These are phyloP conservation scores for Holacanthella duospinosa DNA, from an alignment of 2,888 invertebrate species.

Conservation along the genomic window DNA sequence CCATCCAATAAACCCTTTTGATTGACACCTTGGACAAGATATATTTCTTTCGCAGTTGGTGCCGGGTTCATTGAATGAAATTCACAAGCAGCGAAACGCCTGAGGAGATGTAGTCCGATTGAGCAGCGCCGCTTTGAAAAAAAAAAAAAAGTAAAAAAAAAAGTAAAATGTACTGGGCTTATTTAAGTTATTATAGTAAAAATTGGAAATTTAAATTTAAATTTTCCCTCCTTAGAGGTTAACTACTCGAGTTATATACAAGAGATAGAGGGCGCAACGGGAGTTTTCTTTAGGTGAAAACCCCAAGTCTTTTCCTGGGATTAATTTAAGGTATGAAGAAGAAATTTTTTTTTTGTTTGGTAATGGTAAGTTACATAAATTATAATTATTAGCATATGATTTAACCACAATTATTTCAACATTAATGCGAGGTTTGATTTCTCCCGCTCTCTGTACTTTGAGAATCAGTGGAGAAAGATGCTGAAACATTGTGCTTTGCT, in stretches of 20 bases:
- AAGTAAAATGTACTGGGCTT: neutral
- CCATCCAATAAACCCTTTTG: neutral
- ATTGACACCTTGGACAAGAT: neutral
- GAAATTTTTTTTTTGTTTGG: too few relatives aligned
- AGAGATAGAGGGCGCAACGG: too few relatives aligned
- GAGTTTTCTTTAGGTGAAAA: too few relatives aligned
- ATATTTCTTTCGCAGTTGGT: neutral
- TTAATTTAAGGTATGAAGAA: too few relatives aligned
- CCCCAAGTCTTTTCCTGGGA: too few relatives aligned
- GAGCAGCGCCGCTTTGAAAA: conserved; percentile 3
- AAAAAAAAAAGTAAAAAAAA: neutral
- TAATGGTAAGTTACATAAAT: too few relatives aligned
- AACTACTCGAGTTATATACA: too few relatives aligned
- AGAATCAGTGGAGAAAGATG: neutral
- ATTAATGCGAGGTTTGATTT: neutral
- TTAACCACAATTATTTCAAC: neutral
- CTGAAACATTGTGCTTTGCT: neutral
- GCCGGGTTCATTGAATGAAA: neutral
- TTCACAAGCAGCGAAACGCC: conserved; percentile 2
- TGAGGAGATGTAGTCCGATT: conserved; percentile 2
- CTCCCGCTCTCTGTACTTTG: neutral
- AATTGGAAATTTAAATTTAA: neutral
- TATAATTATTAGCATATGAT: too few relatives aligned
- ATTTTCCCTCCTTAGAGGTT: neutral
- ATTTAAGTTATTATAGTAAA: neutral